Conservation (phyloP, 2,888 invertebrate genomes). For the Agriopis leucophaearia region DNA sequence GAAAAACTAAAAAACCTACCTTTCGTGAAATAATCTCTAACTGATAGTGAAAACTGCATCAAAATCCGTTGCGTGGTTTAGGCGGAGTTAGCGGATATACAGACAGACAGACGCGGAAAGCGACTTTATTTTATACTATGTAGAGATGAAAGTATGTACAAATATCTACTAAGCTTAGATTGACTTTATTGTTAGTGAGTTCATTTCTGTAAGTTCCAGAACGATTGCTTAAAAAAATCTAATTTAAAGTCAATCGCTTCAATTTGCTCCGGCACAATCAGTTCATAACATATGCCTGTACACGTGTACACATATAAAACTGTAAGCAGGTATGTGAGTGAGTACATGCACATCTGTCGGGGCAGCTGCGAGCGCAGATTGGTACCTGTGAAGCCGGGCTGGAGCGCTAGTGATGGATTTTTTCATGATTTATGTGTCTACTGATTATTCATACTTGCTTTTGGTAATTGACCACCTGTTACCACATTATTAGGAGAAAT, state of each 20-base stretch:
- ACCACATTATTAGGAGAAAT: background rate
- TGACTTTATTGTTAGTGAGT: too few species aligned
- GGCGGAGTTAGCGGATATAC: too few species aligned
- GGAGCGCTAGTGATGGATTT: slow-evolving; percentile 26
- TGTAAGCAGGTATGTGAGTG: slow-evolving; percentile 23
- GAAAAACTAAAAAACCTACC: too few species aligned
- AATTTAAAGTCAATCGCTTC: background rate
- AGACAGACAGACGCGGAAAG: too few species aligned
- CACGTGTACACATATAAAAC: slow-evolving; percentile 23
- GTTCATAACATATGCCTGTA: slow-evolving; percentile 26
- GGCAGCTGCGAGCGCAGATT: slow-evolving; percentile 61
- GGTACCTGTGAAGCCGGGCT: slow-evolving; percentile 47
- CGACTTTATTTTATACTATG: too few species aligned
- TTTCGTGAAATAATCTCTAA: too few species aligned
- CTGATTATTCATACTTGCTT: slow-evolving; percentile 29
- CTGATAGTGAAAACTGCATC: too few species aligned
- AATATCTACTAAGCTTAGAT: too few species aligned
- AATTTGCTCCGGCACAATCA: slow-evolving; percentile 21
- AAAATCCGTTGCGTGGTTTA: too few species aligned
- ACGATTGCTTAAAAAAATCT: too few species aligned
- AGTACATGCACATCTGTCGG: slow-evolving; percentile 53
- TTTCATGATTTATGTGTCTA: slow-evolving; percentile 17
- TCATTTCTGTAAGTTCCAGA: too few species aligned
- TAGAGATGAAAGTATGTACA: too few species aligned
- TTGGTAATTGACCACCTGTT: slow-evolving; percentile 23